Evolutionary conservation across 2,113 vertebrate genomes (phyloP), one percentile per base, ranked within the genome.

Genomic region (Callorhinus ursinus): DNA sequence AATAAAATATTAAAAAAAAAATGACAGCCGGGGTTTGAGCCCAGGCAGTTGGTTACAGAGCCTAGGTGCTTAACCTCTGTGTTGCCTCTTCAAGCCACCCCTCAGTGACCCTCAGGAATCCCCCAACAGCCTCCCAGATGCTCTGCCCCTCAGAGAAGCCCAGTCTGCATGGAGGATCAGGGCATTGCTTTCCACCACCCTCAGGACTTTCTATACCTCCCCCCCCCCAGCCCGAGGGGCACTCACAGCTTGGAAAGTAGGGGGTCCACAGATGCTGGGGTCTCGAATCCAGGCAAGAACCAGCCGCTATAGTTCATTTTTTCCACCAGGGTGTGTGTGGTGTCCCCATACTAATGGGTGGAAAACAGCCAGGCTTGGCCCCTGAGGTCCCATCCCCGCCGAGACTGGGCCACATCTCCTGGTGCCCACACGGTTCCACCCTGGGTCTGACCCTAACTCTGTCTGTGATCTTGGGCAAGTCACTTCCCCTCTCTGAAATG

Each of bases 311-410:
- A 99, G 94, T 98, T 98, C 36, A 98, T 97, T 95, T 99, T 99
- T 97, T 99, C 99, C 98, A 99, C 99, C 95, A 99, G 98, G 9
- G 99, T 99, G 98, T 99, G 99, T 0, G 99, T 99, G 42, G 99
- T 99, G 98, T 99, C 99, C 4, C 99, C 99, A 0, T 99, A 99
- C 99, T 99, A 96, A 96, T 0, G 0, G 39, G 65, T 14, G 2
- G 42, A 74, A 49, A 77, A 63, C 57, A 76, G 55, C 19, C 7
- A 2, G 15, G 55, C 61, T 93, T 3, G 46, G 82, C 10, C 53
- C 31, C 65, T 7, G 49, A 21, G 76, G 19, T 16, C 69, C 39
- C 31, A 5, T 7, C 76, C 61, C 33, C 2, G 4, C 72, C 1
- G 5, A n/a, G 36, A 15, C 77, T 2, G 1, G 24, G 31, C 18